These are phyloP conservation scores for Chaetura pelagica DNA, from an alignment of 2,113 vertebrate species.

Conservation along the genomic window DNA sequence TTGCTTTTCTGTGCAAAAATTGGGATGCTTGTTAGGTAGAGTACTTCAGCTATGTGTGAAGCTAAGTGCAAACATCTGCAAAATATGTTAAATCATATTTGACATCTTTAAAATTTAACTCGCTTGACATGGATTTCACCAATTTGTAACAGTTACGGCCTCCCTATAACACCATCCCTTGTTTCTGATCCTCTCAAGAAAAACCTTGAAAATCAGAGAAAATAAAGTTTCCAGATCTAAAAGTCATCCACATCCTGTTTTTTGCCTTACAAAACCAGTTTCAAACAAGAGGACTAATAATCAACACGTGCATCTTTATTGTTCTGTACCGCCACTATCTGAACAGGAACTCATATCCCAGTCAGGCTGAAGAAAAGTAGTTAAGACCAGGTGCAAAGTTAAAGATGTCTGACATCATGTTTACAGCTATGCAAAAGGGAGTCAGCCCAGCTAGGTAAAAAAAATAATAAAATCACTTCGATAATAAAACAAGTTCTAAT, in stretches of 20 bases:
- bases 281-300: neutral
- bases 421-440: neutral
- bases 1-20: neutral
- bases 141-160: neutral
- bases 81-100: neutral
- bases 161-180: neutral
- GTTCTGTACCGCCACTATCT: fast-evolving
- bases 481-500: neutral
- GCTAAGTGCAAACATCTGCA: neutral
- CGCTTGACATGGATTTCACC: neutral
- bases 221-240: neutral
- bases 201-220: neutral
- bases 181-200: neutral
- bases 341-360: neutral
- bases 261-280: neutral
- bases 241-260: neutral
- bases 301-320: neutral
- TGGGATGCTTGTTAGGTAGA: neutral
- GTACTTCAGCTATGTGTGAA: neutral
- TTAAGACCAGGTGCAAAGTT: neutral
- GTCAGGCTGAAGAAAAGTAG: neutral
- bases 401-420: neutral
- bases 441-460: neutral
- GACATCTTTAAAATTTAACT: neutral
- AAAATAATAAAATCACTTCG: neutral